These are phyloP conservation scores for Cichlasoma orientale DNA, from an alignment of 2,797 vertebrate species.

Conservation along the genomic window DNA sequence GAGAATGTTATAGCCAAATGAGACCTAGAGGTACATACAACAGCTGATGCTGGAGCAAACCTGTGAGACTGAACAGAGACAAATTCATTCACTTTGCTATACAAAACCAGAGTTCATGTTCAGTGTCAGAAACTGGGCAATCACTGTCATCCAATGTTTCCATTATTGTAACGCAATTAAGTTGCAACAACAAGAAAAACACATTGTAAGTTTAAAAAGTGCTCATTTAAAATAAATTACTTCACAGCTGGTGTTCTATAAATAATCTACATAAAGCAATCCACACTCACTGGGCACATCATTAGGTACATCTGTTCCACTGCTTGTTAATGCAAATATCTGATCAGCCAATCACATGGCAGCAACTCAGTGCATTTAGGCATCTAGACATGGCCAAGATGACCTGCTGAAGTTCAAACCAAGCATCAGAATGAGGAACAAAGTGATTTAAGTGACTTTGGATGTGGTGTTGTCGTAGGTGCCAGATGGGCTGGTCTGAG, in stretches of 20 bases:
- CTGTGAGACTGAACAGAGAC: not conserved
- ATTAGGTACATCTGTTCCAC: not conserved
- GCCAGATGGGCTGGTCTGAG: not conserved
- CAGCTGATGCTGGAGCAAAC: not conserved
- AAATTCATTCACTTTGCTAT: slow-evolving; percentile 10
- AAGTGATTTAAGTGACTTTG: not conserved
- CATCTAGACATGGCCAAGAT: not conserved
- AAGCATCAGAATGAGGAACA: not conserved
- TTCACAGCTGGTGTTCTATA: not conserved
- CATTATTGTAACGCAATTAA: slow-evolving; percentile 2
- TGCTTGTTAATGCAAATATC: not conserved
- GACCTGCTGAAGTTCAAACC: not conserved
- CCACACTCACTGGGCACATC: not conserved
- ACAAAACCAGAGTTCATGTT: slow-evolving; percentile 6
- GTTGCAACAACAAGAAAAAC: slow-evolving; percentile 4
- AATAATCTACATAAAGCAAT: not conserved
- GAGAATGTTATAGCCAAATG: slow-evolving; percentile 29
- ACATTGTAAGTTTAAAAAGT: not conserved
- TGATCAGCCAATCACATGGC: not conserved
- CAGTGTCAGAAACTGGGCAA: not conserved
- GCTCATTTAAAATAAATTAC: not conserved
- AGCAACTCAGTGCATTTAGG: not conserved
- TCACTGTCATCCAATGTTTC: slow-evolving; percentile 16
- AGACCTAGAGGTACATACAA: slow-evolving; percentile 22
- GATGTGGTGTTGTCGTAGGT: not conserved